Percentiles rank a stretch among this genome's conserved stretches.
Evolutionary conservation across 2,888 invertebrate species (phyloP).

Genomic region (Pteria penguin): DNA sequence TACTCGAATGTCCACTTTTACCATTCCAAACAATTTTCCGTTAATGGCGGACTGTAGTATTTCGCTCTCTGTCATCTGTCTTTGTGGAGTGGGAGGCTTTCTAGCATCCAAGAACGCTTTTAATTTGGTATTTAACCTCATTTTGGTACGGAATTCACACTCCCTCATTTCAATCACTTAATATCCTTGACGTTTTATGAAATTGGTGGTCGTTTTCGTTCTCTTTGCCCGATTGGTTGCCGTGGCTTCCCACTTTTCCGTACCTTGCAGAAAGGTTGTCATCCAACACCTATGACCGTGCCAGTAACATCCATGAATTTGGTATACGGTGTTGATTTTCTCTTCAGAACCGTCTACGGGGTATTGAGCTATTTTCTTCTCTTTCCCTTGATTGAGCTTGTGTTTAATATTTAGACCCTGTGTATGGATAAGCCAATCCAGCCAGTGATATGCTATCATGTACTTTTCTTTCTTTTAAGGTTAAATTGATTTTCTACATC

Average conservation of each 20-base stretch:
- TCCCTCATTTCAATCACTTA: constrained; percentile 10
- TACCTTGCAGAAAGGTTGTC: neutral
- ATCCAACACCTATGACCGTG: constrained; percentile 19
- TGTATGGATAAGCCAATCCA: constrained; percentile 17
- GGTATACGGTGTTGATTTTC: neutral
- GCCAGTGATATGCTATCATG: constrained; percentile 18
- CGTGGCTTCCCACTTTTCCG: too few relatives aligned
- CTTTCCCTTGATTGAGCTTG: constrained; percentile 6
- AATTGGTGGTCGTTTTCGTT: neutral
- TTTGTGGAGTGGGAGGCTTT: constrained; percentile 11
- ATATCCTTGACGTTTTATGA: neutral
- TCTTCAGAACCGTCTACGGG: constrained; percentile 23
- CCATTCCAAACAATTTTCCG: constrained; percentile 36
- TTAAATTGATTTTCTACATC: too few relatives aligned
- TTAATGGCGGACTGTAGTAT: constrained; percentile 32
- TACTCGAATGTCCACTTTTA: constrained; percentile 43
- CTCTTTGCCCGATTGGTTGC: neutral
- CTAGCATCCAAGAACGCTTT: neutral
- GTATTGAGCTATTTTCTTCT: constrained; percentile 21
- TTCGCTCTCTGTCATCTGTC: constrained; percentile 12
- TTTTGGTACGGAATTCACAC: neutral
- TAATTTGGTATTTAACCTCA: neutral
- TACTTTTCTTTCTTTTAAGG: constrained; percentile 7
- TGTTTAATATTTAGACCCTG: constrained; percentile 1
- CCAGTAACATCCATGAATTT: constrained; percentile 34